Evolutionary conservation across 1,140 invertebrate species (phyloP).

Genomic region (Heterodera schachtii): DNA sequence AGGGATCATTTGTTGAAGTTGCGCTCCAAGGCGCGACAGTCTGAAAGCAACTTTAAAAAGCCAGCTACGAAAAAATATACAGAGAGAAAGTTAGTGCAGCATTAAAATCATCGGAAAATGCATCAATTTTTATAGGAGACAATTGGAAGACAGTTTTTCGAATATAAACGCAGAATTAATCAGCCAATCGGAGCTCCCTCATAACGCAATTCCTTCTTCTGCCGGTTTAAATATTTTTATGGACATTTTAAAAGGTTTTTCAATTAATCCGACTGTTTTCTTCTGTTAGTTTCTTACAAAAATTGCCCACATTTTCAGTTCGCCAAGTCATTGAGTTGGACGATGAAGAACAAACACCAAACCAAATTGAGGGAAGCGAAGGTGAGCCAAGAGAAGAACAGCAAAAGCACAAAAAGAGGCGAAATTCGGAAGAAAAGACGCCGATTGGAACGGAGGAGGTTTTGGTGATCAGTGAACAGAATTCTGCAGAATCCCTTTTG

Average conservation of each 20-base stretch:
- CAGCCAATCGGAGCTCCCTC: neutral
- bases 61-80: neutral
- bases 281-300: neutral
- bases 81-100: no score
- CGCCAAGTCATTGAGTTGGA: conserved; percentile 19
- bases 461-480: no score
- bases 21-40: neutral
- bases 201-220: neutral
- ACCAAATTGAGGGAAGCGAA: neutral
- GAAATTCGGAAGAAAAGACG: neutral
- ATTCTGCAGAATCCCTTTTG: no score
- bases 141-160: conserved; percentile 12
- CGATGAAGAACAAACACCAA: neutral
- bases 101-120: no score
- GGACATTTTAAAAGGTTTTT: conserved; percentile 23
- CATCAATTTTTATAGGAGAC: neutral
- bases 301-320: conserved; percentile 3
- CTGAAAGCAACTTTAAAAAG: neutral
- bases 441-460: neutral
- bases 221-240: conserved; percentile 11
- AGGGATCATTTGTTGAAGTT: neutral
- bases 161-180: conserved; percentile 21
- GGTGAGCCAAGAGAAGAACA: neutral
- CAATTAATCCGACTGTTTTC: neutral
- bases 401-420: neutral